Evolutionary conservation across 2,888 invertebrate species (phyloP).

Genomic region (Mycalesis mineus): DNA sequence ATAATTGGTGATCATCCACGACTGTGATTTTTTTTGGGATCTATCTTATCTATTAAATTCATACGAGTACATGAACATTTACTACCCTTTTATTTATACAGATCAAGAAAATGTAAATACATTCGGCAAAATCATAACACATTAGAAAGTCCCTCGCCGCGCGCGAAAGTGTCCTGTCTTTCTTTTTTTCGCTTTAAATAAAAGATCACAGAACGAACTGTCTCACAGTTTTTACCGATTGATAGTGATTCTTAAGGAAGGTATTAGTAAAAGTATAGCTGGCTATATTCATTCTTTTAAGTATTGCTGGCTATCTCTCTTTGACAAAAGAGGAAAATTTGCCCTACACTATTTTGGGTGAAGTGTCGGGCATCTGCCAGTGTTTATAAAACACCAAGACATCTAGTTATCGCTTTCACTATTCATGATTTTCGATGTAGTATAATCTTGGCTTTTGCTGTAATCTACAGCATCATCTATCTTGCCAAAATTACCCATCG

Average conservation of each 20-base stretch:
- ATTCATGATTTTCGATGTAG: constrained; percentile 45
- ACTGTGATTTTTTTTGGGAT: constrained; percentile 38
- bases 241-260: no score
- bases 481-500: constrained; percentile 65
- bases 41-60: constrained; percentile 27
- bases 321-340: no score
- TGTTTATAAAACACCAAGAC: not conserved
- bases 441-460: constrained; percentile 63
- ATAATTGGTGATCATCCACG: constrained; percentile 32
- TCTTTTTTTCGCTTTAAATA: no score
- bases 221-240: no score
- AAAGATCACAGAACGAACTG: no score
- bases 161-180: no score
- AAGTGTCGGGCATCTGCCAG: no score
- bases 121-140: not conserved
- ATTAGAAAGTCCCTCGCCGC: no score
- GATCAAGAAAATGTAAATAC: not conserved
- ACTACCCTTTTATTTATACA: not conserved
- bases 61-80: not conserved
- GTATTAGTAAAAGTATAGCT: no score
- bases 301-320: no score
- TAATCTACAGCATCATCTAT: constrained; percentile 65
- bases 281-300: no score
- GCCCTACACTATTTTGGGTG: no score
- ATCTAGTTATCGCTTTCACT: constrained; percentile 40